A percentile compares a stretch with the other conserved stretches of the same genome.
phyloP scores from a whole-genome alignment of 2,113 vertebrate genomes.

The Trinectes maculatus region DNA sequence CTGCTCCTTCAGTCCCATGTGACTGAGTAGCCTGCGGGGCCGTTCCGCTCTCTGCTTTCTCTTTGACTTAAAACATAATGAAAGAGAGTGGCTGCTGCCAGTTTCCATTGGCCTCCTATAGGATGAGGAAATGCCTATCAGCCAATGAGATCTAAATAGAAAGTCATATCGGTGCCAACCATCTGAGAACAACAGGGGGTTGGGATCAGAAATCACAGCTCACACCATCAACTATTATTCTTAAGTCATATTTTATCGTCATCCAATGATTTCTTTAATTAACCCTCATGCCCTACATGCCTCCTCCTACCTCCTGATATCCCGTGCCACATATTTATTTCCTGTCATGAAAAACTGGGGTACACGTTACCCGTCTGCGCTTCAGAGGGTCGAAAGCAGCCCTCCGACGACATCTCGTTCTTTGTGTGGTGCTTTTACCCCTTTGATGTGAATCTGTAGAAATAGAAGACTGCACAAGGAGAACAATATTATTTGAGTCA shows the following conservation, averaged over 20 bases:
- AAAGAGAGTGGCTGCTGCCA: conserved; percentile 56
- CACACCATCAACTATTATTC: conserved; percentile 54
- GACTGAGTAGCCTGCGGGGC: conserved; percentile 67
- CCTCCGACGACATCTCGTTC: conserved; percentile 62
- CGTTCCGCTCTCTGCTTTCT: conserved; percentile 58
- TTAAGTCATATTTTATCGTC: conserved; percentile 66
- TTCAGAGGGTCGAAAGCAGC: conserved; percentile 61
- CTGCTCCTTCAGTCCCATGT: conserved; percentile 59
- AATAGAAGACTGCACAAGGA: conserved; percentile 70
- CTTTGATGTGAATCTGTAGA: conserved; percentile 71
- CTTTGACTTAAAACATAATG: conserved; percentile 55
- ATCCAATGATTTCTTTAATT: conserved; percentile 72
- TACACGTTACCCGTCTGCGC: conserved; percentile 41
- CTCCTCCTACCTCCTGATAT: conserved; percentile 73
- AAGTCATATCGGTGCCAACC: conserved; percentile 70
- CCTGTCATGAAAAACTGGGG: conserved; percentile 61
- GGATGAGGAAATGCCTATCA: conserved; percentile 57
- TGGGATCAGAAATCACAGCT: conserved; percentile 61
- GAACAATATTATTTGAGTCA: conserved; percentile 64
- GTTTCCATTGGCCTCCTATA: conserved; percentile 60
- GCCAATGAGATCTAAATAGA: conserved; percentile 54
- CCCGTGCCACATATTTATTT: conserved; percentile 79
- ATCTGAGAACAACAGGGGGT: conserved; percentile 53
- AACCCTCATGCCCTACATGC: conserved; percentile 73
- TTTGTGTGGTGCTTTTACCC: conserved; percentile 64